Evolutionary conservation across 1,140 invertebrate genomes (phyloP), one percentile per base, ranked within the genome.

Genomic region (Drosophila punjabiensis): DNA sequence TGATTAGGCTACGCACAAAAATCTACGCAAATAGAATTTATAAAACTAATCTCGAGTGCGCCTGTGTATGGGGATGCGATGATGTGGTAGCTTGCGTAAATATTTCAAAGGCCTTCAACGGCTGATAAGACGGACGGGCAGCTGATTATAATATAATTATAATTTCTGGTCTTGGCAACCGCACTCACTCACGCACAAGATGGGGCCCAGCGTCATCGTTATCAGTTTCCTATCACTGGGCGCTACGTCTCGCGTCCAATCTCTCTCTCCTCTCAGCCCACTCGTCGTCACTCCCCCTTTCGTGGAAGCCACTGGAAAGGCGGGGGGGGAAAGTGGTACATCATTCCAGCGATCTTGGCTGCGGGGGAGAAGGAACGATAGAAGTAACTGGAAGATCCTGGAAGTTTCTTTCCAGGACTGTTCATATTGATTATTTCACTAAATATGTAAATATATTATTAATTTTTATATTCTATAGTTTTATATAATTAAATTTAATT

Each of bases 141-240:
- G 62, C 74, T 68, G 76, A 79, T 52, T 71, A 79, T 79, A 65
- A 73, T 79, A 79, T 79, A 79, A 71, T 79, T 79, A 79, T 79
- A 71, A 71, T 79, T 79, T 78, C 11, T 61, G 52, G 64, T 78
- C 76, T 79, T 79, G 75, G 76, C 76, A 79, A 79, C 76, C 56
- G 55, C 59, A 68, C 59, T 58, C 55, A 68, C 66, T 58, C 55
- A 68, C 66, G 67, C 55, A 69, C 55, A 59, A 68, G 65, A 56
- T 48, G 75, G 45, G 35, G 47, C 47, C 55, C 47, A 70, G 53
- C 75, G 76, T 79, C 76, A 79, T 58, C 37, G 45, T 43, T 70
- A 78, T 78, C 76, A 77, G 63, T 33, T 35, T 10, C n/a, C 11
- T 77, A 76, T 70, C 67, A 69, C 53, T n/a, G 7, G 13, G 52